Conservation (phyloP, 2,113 vertebrate species). For the Semicossyphus pulcher region DNA sequence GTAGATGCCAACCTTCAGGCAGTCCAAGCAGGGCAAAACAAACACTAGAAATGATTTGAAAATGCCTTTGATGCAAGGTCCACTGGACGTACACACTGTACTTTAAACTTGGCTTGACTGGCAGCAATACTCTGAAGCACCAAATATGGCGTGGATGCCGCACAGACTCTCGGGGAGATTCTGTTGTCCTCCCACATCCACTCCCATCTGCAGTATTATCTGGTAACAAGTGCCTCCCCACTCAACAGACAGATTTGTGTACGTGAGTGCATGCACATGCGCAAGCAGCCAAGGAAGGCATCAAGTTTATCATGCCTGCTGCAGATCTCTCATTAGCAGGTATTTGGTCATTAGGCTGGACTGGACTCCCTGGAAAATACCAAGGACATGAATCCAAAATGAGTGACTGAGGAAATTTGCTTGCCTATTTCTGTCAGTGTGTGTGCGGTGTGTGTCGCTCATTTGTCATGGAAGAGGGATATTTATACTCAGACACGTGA, state of each 20-base stretch:
- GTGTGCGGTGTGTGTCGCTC: slow-evolving; percentile 1
- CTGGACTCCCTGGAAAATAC: slow-evolving; percentile 25
- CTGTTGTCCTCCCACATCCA: slow-evolving; percentile 67
- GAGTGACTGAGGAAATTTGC: slow-evolving; percentile 17
- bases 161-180: slow-evolving; percentile 71
- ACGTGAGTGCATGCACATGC: slow-evolving; percentile 5
- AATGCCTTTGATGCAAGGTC: slow-evolving; percentile 55
- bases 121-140: slow-evolving; percentile 64
- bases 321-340: slow-evolving; percentile 23
- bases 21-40: slow-evolving; percentile 49
- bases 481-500: slow-evolving; percentile 57
- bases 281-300: not conserved
- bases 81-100: slow-evolving; percentile 53
- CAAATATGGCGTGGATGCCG: slow-evolving; percentile 73
- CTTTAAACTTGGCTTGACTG: slow-evolving; percentile 72
- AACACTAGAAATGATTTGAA: slow-evolving; percentile 66
- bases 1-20: slow-evolving; percentile 41
- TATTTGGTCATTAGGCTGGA: slow-evolving; percentile 27
- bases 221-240: slow-evolving; percentile 50
- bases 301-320: slow-evolving; percentile 8
- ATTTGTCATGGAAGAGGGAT: slow-evolving; percentile 53
- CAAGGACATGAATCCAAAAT: slow-evolving; percentile 27
- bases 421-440: slow-evolving; percentile 27
- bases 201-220: slow-evolving; percentile 64
- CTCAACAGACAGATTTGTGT: slow-evolving; percentile 12